Percentiles rank a stretch among this genome's conserved stretches.
Conservation (phyloP, 2,113 vertebrate species). For the Chitala chitala region DNA sequence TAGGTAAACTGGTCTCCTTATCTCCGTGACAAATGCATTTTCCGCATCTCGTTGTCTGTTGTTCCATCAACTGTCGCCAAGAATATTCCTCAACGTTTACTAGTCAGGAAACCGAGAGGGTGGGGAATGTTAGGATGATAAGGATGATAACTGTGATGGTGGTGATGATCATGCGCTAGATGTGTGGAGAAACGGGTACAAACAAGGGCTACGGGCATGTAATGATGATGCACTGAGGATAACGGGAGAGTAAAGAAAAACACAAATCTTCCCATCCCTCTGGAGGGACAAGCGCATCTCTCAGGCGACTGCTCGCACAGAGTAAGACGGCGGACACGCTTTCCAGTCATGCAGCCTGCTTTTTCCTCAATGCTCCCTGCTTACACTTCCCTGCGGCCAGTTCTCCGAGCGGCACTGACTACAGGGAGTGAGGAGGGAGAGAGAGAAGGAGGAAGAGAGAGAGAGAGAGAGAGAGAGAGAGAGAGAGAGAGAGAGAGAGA, state of each 20-base stretch:
- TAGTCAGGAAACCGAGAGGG: not conserved
- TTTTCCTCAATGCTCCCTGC: not conserved
- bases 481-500: conserved; percentile 38
- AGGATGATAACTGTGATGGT: not conserved
- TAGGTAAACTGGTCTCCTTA: conserved; percentile 11
- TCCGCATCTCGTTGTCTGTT: conserved; percentile 1
- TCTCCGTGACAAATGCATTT: conserved; percentile 18
- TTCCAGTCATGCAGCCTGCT: not conserved
- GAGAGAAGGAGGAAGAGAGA: conserved; percentile 17
- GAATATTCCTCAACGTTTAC: not conserved
- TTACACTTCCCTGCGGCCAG: conserved; percentile 36
- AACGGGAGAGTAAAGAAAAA: not conserved
- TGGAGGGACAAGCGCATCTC: not conserved
- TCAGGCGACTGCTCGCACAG: not conserved
- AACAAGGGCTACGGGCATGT: not conserved
- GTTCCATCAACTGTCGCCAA: not conserved
- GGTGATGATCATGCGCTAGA: not conserved
- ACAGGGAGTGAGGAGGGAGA: conserved; percentile 18
- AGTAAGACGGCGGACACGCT: not conserved
- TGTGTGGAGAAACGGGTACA: not conserved
- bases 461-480: conserved; percentile 23
- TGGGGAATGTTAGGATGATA: not conserved
- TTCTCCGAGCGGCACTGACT: conserved; percentile 43
- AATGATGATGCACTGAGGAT: not conserved
- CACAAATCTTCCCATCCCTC: not conserved